Evolutionary conservation across 2,888 invertebrate species (phyloP).

Genomic region (Arctia plantaginis): DNA sequence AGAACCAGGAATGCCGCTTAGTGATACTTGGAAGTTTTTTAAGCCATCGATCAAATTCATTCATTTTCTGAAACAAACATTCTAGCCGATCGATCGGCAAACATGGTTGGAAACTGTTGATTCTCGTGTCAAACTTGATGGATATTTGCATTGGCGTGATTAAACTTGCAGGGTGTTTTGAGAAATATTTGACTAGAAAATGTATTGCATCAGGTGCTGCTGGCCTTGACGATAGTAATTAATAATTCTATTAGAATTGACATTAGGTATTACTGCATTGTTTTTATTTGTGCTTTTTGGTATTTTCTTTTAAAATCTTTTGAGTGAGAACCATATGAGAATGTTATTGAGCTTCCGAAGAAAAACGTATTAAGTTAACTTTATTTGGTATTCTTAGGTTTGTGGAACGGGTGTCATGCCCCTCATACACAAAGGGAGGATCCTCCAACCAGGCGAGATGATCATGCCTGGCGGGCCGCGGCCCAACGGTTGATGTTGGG

Average conservation of each 20-base stretch:
- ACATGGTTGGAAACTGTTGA: slow-evolving; percentile 33
- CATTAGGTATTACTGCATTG: background rate
- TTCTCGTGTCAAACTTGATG: slow-evolving; percentile 44
- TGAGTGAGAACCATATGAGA: background rate
- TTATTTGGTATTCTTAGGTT: no score
- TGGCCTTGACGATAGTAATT: slow-evolving; percentile 10
- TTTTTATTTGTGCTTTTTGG: background rate
- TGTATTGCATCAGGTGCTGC: slow-evolving; percentile 2
- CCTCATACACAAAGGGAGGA: no score
- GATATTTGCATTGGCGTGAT: slow-evolving; percentile 40
- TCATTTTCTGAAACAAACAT: slow-evolving; percentile 50
- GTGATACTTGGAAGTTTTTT: slow-evolving; percentile 37
- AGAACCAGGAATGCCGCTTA: slow-evolving; percentile 35
- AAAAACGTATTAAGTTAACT: background rate
- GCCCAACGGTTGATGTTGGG: no score
- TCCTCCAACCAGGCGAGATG: no score
- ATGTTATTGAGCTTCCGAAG: background rate
- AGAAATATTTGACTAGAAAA: background rate
- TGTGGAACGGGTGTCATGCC: no score
- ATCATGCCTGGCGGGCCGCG: no score
- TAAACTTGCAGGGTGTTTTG: slow-evolving; percentile 17
- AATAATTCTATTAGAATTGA: slow-evolving; percentile 4
- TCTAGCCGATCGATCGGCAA: slow-evolving; percentile 44
- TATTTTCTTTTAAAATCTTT: background rate
- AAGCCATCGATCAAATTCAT: slow-evolving; percentile 53